Evolutionary conservation across 2,113 vertebrate genomes (phyloP), one percentile per base, ranked within the genome.

Genomic region (Chloropsis hardwickii): DNA sequence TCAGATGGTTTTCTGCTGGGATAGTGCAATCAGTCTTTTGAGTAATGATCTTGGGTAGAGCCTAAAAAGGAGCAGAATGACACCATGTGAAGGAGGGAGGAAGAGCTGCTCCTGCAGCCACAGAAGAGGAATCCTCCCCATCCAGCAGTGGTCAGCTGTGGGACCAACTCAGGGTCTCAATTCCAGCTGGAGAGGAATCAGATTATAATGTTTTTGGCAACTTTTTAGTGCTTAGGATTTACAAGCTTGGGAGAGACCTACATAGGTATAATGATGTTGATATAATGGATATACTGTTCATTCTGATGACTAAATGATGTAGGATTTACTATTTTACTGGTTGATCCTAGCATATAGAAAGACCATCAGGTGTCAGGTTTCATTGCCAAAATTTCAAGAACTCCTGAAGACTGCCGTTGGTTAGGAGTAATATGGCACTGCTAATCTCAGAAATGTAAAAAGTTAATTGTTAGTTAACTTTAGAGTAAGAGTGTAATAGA

Each of bases 1-100:
- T 88, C 80, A 92, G 76, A 90, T 28, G 47, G 62, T 90, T 92
- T 93, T 97, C 94, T 86, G 76, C 82, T 73, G 58, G 64, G 62
- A 58, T 77, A 73, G 57, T 47, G 35, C 54, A 93, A 96, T 93
- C 79, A 90, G 14, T 92, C 88, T 93, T 92, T 90, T 39, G 24
- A 79, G 66, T 2, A 0, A 44, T 39, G 35, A 45, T 85, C 47
- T 57, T 61, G 18, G 81, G 42, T 4, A 66, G 20, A 90, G 4
- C 9, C 28, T 64, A n/a, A 64, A 79, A 90, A 72, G 12, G n/a
- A 19, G 14, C 25, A 93, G 54, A 90, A 82, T 28, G 29, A 50
- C 35, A 58, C 7, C 7, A 12, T 3, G 29, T 16, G 21, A 61
- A 62, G 57, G 35, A 42, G 4, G 8, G 14, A 86, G 9, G 23